Conservation (phyloP, 2,113 vertebrate genomes). For the Rhynchomys soricoides region DNA sequence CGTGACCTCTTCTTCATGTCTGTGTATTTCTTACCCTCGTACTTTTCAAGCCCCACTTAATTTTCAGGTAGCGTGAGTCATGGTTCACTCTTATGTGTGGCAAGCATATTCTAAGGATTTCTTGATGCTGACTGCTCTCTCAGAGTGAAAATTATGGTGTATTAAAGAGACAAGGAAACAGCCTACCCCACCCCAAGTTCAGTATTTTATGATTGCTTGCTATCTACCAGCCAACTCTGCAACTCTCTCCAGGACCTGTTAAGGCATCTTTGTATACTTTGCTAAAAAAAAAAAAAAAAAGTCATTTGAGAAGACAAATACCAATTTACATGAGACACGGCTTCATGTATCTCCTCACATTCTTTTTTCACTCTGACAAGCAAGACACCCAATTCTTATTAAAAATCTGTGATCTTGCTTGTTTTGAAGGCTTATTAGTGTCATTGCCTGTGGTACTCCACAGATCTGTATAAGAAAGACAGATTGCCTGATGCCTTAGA, state of each 20-base stretch:
- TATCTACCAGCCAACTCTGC: not conserved
- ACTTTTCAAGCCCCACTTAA: conserved; percentile 35
- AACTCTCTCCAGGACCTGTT: not conserved
- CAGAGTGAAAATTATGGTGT: not conserved
- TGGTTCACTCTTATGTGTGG: not conserved
- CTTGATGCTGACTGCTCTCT: not conserved
- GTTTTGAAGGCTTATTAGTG: conserved; percentile 56
- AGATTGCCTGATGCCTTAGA: conserved; percentile 37
- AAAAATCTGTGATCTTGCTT: conserved; percentile 67
- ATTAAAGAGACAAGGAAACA: not conserved
- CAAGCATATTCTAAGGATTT: not conserved
- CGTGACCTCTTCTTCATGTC: not conserved
- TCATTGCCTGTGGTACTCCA: conserved; percentile 59
- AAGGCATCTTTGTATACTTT: not conserved
- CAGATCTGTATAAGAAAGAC: conserved; percentile 73
- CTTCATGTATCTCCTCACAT: not conserved
- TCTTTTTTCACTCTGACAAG: conserved; percentile 28
- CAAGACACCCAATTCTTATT: conserved; percentile 37
- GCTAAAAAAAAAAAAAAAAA: not conserved
- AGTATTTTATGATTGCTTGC: not conserved
- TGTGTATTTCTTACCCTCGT: not conserved
- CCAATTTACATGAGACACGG: conserved; percentile 43
- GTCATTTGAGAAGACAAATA: conserved; percentile 45
- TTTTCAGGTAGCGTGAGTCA: not conserved
- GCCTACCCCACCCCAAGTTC: not conserved